phyloP scores from a whole-genome alignment of 2,797 vertebrate species.

The Catostomus latipinnis region DNA sequence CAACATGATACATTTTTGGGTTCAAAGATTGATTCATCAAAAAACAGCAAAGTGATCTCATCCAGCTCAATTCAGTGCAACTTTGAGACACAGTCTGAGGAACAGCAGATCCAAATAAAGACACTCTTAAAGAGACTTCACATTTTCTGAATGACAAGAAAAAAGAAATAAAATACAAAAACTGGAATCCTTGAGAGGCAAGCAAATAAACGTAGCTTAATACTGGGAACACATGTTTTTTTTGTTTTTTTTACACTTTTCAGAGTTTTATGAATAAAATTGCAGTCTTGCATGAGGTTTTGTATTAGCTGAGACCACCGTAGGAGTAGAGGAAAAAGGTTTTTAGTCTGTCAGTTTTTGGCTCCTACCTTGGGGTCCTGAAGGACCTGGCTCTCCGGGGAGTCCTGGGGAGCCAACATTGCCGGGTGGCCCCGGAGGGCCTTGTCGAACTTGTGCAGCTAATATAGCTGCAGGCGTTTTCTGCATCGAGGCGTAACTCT shows the following conservation, averaged over 20 bases:
- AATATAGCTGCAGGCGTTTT: conserved; percentile 90
- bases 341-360: conserved; percentile 50
- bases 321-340: conserved; percentile 31
- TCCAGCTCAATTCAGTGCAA: neutral
- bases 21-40: conserved; percentile 17
- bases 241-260: neutral
- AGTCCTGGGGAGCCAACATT: conserved; percentile 88
- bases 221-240: conserved; percentile 6
- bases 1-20: neutral
- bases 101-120: neutral
- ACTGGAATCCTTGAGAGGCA: conserved; percentile 27
- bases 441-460: conserved; percentile 83
- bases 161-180: neutral
- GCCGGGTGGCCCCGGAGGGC: conserved; percentile 89
- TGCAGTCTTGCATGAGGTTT: conserved; percentile 41
- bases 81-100: conserved; percentile 15
- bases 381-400: conserved; percentile 78
- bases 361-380: conserved; percentile 89
- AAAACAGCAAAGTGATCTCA: conserved; percentile 1
- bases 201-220: conserved; percentile 20
- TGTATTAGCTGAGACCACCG: conserved; percentile 31
- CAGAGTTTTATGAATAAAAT: conserved; percentile 6
- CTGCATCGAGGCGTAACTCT: conserved; percentile 76
- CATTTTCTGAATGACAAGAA: neutral
- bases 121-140: neutral